Evolutionary conservation across 2,888 invertebrate genomes (phyloP), one percentile per base, ranked within the genome.

Genomic region (Dichetophora obliterata): DNA sequence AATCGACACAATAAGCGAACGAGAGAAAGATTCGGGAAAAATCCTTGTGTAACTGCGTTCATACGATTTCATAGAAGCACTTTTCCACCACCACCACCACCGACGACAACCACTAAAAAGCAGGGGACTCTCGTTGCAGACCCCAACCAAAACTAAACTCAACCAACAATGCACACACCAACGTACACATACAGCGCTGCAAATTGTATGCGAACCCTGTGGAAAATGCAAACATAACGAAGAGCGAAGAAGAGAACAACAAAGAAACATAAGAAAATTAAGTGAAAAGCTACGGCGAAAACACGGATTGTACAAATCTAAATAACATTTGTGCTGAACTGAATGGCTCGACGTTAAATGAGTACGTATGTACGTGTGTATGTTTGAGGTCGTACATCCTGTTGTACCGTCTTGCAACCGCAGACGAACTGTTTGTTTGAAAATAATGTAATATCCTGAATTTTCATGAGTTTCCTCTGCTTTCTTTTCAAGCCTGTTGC

Each of bases 1-100:
- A 87, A 86, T 84, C 87, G 88, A 88, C 85, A 88, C 88, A 88
- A 88, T 88, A 85, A 78, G 84, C 54, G 43, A 43, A 43, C 76
- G 54, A 69, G 75, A 75, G 77, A 71, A 75, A 70, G 65, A 50
- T 73, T 82, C 82, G 83, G 11, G 87, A 84, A 85, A 86, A 85
- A 83, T 87, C 87, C 87, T 87, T 81, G 78, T 76, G 76, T 72
- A 65, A 34, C 77, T 57, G 59, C 68, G 76, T 68, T 78, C 31
- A 22, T 65, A 43, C 16, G 22, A 22, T 22, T 73, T 65, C 75
- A 61, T 50, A 76, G 19, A n/a, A 59, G 80, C 48, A 61, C 57
- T 61, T 78, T 79, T 81, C 79, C 82, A 80, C 80, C 82, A 82
- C 81, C 80, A 78, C 6, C 72, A 52, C 9, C 52, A 22, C 34